Evolutionary conservation across 2,797 vertebrate genomes (phyloP), one percentile per base, ranked within the genome.

Genomic region (Nannoperca obscura): DNA sequence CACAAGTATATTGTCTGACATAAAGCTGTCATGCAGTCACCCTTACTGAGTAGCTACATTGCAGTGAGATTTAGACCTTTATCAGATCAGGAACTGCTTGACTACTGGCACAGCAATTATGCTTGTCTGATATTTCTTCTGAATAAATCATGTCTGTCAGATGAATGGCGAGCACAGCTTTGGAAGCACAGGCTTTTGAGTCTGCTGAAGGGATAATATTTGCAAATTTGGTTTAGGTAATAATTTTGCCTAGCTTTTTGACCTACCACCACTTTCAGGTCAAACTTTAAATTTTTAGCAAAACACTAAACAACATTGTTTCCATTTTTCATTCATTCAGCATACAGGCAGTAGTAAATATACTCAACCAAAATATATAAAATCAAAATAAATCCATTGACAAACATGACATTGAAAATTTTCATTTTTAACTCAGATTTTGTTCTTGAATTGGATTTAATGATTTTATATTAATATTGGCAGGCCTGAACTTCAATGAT

Each of bases 71-170:
- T 78, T 58, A 55, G 52, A 73, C 12, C 9, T 57, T 60, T 32
- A 81, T 68, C 69, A 79, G 66, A 74, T 71, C 47, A 63, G 44
- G 73, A 47, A 52, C 50, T 38, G 68, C 61, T 71, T 32, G 17
- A 71, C 27, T 68, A 62, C 65, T 34, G 57, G 11, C 65, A 42
- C 3, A 47, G 34, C 42, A 6, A 71, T 69, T 63, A 76, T 7
- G 67, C 65, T 32, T 24, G 50, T 67, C 71, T 55, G 66, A 80
- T 59, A 61, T 24, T 34, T 64, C 47, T 49, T 15, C 58, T 61
- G 19, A 74, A 76, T 69, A 78, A 88, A 65, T 68, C 36, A 52
- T 24, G 54, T 74, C 40, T 49, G 49, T 65, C 5, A 7, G 4
- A 49, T 22, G 19, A 42, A 71, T 36, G 3, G 24, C 47, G 54